Evolutionary conservation across 1,140 invertebrate genomes (phyloP).

Genomic region (Argopecten irradians): DNA sequence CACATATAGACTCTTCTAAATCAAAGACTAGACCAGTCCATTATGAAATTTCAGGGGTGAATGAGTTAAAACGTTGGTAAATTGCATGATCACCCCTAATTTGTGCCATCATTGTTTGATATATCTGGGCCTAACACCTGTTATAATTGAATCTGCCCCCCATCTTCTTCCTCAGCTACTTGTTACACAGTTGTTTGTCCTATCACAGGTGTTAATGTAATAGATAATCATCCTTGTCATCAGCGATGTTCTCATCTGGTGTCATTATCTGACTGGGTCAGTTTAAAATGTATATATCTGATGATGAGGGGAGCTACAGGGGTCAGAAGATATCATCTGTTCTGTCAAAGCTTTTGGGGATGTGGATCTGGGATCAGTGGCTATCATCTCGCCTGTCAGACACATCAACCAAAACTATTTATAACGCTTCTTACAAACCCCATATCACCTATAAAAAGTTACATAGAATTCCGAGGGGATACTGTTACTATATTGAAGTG

Average conservation of each 20-base stretch:
- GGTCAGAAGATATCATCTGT: neutral
- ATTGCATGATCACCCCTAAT: too few species aligned
- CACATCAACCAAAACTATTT: constrained; percentile 1
- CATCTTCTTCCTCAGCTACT: neutral
- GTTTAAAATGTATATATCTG: neutral
- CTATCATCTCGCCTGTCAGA: neutral
- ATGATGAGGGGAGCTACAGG: neutral
- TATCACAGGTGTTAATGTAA: neutral
- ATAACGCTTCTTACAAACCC: too few species aligned
- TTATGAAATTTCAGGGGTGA: too few species aligned
- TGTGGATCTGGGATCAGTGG: neutral
- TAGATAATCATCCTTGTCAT: neutral
- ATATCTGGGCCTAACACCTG: neutral
- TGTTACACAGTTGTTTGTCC: neutral
- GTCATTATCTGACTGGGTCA: too few species aligned
- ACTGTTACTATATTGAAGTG: neutral
- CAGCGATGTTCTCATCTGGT: too few species aligned
- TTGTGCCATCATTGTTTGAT: too few species aligned
- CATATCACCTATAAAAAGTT: neutral
- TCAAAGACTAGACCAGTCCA: too few species aligned
- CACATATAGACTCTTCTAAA: too few species aligned
- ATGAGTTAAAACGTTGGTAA: too few species aligned
- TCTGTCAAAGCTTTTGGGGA: too few species aligned
- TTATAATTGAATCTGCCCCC: neutral
- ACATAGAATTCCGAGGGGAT: neutral